A percentile compares a stretch with the other conserved stretches of the same genome.
These are phyloP conservation scores for Eulacestoma nigropectus DNA, from an alignment of 2,113 vertebrate species.

Conservation along the genomic window DNA sequence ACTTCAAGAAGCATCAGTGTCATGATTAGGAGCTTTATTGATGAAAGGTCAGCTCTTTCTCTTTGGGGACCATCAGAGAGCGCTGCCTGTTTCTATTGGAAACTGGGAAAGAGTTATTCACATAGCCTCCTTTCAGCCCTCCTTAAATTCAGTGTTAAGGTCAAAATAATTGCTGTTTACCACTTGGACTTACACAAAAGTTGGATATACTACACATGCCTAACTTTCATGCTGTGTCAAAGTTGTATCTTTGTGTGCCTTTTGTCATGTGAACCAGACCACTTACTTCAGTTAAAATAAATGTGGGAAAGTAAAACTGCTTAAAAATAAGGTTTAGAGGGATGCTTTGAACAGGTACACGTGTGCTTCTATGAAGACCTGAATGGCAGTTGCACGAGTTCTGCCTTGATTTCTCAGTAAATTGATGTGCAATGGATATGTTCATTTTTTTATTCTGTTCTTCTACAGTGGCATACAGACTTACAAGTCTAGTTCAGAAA, in stretches of 20 bases:
- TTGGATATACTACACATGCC: not conserved
- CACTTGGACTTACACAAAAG: rapidly evolving
- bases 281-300: not conserved
- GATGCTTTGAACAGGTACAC: not conserved
- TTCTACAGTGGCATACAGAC: not conserved
- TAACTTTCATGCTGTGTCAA: not conserved
- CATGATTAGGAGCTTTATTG: not conserved
- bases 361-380: not conserved
- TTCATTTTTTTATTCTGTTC: not conserved
- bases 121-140: not conserved
- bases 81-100: not conserved
- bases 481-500: not conserved
- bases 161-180: not conserved
- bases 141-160: not conserved
- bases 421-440: not conserved
- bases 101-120: not conserved
- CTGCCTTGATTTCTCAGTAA: not conserved
- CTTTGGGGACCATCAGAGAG: not conserved
- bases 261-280: not conserved
- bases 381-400: not conserved
- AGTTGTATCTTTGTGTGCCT: not conserved
- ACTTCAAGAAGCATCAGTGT: not conserved
- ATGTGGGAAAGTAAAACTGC: not conserved
- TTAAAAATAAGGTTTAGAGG: not conserved
- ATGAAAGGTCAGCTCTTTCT: not conserved